Evolutionary conservation across 2,888 invertebrate genomes (phyloP).

Genomic region (Anticlea derivata): DNA sequence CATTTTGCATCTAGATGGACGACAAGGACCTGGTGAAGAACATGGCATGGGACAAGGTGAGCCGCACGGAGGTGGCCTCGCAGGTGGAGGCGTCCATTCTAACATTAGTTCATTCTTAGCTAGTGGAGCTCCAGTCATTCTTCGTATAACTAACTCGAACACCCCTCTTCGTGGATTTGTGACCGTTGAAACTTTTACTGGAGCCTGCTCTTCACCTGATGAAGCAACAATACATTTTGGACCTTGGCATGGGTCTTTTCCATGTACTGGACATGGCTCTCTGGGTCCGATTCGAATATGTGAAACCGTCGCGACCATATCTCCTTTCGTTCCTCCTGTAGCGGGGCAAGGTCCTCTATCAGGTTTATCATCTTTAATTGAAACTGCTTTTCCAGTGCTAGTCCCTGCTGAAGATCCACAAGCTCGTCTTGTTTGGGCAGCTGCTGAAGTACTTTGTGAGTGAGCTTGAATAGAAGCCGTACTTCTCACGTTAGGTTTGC

Average conservation of each 20-base stretch:
- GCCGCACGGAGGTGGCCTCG: conserved; percentile 48
- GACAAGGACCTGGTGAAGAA: conserved; percentile 40
- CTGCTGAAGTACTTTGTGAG: conserved; percentile 30
- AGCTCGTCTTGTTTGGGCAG: conserved; percentile 46
- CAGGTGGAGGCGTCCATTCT: conserved; percentile 74
- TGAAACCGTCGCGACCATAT: conserved; percentile 65
- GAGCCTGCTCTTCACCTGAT: conserved; percentile 52
- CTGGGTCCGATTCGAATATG: conserved; percentile 67
- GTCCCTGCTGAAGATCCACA: conserved; percentile 43
- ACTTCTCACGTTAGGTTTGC: conserved; percentile 25
- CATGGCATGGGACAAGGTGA: conserved; percentile 46
- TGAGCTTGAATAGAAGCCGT: conserved; percentile 36
- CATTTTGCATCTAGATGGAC: conserved; percentile 60
- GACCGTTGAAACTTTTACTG: conserved; percentile 63
- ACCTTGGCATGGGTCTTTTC: conserved; percentile 62
- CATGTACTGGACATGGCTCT: conserved; percentile 61
- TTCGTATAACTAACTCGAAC: conserved; percentile 72
- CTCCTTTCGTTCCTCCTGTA: conserved; percentile 46
- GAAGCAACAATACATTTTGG: conserved; percentile 61
- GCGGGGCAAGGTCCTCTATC: conserved; percentile 48
- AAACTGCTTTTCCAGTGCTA: conserved; percentile 51
- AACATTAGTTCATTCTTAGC: conserved; percentile 75
- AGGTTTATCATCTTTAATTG: conserved; percentile 54
- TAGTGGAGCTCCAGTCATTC: conserved; percentile 67
- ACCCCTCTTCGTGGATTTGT: conserved; percentile 73